phyloP scores from a whole-genome alignment of 2,797 vertebrate genomes.

The Acanthis flammea region DNA sequence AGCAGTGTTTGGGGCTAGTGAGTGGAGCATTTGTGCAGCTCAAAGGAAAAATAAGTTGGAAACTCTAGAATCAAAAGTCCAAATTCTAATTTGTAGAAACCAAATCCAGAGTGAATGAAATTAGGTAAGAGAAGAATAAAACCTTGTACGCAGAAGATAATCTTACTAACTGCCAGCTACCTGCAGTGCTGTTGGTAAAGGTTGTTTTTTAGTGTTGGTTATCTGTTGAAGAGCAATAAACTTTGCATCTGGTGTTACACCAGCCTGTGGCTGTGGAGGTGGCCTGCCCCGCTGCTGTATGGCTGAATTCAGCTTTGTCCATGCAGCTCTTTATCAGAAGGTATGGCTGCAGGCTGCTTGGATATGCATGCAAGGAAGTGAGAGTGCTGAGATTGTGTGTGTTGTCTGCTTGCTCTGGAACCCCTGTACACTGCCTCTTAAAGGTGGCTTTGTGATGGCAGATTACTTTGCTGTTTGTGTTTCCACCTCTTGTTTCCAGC shows the following conservation, averaged over 20 bases:
- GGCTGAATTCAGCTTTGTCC: neutral
- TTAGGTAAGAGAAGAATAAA: neutral
- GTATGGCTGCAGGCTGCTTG: accelerated
- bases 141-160: neutral
- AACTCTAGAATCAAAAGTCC: neutral
- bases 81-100: neutral
- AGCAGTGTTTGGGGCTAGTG: neutral
- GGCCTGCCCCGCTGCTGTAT: neutral
- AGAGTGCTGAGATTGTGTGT: neutral
- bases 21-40: neutral
- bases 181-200: neutral
- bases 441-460: neutral
- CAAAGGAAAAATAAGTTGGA: neutral
- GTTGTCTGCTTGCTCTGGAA: neutral
- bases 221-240: neutral
- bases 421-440: accelerated
- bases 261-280: neutral
- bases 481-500: neutral
- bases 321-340: neutral
- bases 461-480: neutral
- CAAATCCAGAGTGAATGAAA: neutral
- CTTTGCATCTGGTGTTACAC: neutral
- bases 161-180: neutral
- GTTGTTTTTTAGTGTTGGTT: neutral
- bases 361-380: neutral